A percentile compares a stretch with the other conserved stretches of the same genome.
Conservation (phyloP, 2,797 vertebrate genomes). For the Dermochelys coriacea region DNA sequence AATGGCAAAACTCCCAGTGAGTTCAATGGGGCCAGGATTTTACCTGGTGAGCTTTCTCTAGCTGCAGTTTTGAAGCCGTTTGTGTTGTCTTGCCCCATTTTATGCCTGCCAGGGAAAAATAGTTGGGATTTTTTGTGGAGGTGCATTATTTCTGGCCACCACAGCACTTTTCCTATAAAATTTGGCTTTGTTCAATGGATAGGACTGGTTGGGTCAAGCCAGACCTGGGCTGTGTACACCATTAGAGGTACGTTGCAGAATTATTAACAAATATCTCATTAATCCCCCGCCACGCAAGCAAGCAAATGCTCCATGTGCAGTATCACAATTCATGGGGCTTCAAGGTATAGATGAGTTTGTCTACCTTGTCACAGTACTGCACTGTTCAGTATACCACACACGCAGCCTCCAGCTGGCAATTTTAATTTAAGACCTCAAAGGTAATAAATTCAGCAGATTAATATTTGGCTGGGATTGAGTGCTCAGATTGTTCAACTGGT, state of each 20-base stretch:
- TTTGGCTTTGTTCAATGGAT: constrained; percentile 54
- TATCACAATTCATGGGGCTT: neutral
- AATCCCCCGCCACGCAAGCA: neutral
- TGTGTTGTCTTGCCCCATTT: constrained; percentile 32
- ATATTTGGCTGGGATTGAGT: constrained; percentile 73
- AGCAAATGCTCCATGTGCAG: neutral
- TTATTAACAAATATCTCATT: constrained; percentile 52
- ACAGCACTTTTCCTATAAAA: constrained; percentile 63
- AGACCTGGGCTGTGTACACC: constrained; percentile 41
- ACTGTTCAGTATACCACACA: constrained; percentile 63
- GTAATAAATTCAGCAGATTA: constrained; percentile 79
- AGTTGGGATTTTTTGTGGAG: neutral
- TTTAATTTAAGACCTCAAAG: constrained; percentile 75
- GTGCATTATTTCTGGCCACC: constrained; percentile 50
- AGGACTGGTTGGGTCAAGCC: neutral
- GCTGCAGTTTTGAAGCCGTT: neutral
- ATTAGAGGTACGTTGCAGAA: constrained; percentile 13
- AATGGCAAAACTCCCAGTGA: neutral
- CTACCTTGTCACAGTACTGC: constrained; percentile 46
- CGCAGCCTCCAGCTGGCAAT: constrained; percentile 57
- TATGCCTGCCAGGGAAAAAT: neutral
- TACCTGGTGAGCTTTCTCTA: accelerated
- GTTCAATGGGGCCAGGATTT: neutral
- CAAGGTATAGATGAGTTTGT: neutral
- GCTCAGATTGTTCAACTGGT: constrained; percentile 65